phyloP scores from a whole-genome alignment of 2,888 invertebrate genomes.

The Gisinianus flammeolus region DNA sequence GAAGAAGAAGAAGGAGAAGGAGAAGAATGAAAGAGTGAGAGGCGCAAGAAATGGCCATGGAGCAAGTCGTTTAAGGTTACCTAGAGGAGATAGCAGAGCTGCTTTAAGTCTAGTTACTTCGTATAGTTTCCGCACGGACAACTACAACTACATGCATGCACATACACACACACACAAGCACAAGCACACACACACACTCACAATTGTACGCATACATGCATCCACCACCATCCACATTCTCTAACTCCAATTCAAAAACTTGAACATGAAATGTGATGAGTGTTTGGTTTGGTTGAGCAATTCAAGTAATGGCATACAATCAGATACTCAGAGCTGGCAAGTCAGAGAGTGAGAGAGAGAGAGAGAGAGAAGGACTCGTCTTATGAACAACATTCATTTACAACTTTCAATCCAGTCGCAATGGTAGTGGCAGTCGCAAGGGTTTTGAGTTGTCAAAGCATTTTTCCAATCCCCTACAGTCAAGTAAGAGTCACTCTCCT shows the following conservation, averaged over 20 bases:
- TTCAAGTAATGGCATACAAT: not conserved
- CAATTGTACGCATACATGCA: not conserved
- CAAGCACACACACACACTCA: not conserved
- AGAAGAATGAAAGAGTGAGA: not conserved
- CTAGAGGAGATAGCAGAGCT: not conserved
- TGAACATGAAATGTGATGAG: not conserved
- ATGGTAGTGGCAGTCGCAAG: too few relatives aligned
- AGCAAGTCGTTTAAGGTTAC: constrained; percentile 1
- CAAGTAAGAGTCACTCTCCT: not conserved
- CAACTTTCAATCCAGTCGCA: too few relatives aligned
- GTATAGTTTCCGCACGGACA: not conserved
- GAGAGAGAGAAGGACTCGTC: not conserved
- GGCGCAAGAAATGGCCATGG: constrained; percentile 15
- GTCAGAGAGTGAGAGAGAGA: constrained; percentile 7
- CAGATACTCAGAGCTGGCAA: not conserved
- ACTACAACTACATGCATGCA: not conserved
- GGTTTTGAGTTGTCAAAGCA: too few relatives aligned
- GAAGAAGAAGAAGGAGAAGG: not conserved
- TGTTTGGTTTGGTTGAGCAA: not conserved
- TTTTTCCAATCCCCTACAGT: not conserved
- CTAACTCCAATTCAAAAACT: not conserved
- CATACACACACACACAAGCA: not conserved
- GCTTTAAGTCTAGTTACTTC: not conserved
- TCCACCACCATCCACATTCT: not conserved
- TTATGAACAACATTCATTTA: not conserved